Evolutionary conservation across 2,797 vertebrate species (phyloP), one percentile per base, ranked within the genome.

Genomic region (Babyrousa celebensis): DNA sequence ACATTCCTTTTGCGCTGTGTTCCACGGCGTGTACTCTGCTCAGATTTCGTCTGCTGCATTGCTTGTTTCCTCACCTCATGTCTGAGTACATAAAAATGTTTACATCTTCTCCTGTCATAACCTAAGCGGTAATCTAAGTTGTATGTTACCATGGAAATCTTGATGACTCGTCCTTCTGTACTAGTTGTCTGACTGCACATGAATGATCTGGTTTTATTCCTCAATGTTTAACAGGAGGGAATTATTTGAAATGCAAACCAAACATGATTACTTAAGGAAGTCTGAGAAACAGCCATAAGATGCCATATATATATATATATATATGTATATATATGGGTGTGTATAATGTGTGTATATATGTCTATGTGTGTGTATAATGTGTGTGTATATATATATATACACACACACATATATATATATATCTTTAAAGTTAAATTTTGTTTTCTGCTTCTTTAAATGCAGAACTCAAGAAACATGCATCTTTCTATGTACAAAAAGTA

Each of bases 381-480:
- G 43, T 48, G 9, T 48, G n/a, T 52, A 12, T 72, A 23, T n/a
- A 10, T 65, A 32, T 77, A 20, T 54, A 54, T 74, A 74, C 29
- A 62, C 10, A 48, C 27, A 43, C 12, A 56, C 27, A 16, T 23
- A 15, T 23, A 15, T 80, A 36, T 40, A 21, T 67, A 36, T 43
- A 12, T 72, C 78, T 74, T 75, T n/a, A 72, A 94, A 77, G 17
- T 75, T 58, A 72, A 67, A 63, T 58, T 95, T 63, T 72, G 20
- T 82, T 92, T 96, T 86, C n/a, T 52, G 11, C 32, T 78, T 10
- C 62, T 93, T 92, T 95, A 67, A 96, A 82, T 89, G 27, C 7
- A 88, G 85, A 97, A 87, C 14, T 95, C 92, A 58, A 74, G 80
- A 58, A 88, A 75, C 23, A 63, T 20, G 79, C 11, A n/a, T 4